Percentiles rank a stretch among this genome's conserved stretches.
phyloP scores from a whole-genome alignment of 2,797 vertebrate genomes.

The Typhlichthys eigenmanni region DNA sequence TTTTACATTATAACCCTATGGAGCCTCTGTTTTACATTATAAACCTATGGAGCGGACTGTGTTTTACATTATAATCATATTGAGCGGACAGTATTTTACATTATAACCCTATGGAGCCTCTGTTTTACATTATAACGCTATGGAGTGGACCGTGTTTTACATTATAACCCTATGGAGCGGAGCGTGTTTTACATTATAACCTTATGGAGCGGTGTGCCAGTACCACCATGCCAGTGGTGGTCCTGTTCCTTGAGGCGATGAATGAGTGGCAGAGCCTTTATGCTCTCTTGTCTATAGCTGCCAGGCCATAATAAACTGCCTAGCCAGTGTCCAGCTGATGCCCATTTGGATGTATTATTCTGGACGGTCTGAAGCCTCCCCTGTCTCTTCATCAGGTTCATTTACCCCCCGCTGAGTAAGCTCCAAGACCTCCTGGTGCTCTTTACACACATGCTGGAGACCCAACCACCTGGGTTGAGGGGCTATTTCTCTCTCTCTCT shows the following conservation, averaged over 20 bases:
- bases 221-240: neutral
- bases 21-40: too few species aligned
- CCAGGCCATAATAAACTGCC: conserved; percentile 27
- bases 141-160: too few species aligned
- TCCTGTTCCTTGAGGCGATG: neutral
- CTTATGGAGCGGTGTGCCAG: too few species aligned
- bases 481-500: too few species aligned
- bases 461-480: conserved; percentile 28
- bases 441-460: conserved; percentile 38
- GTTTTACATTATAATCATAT: too few species aligned
- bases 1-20: too few species aligned
- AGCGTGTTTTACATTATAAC: too few species aligned
- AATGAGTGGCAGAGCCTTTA: conserved; percentile 5
- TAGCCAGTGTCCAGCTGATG: conserved; percentile 37
- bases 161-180: too few species aligned
- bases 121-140: too few species aligned
- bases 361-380: conserved; percentile 34
- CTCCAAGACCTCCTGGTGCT: conserved; percentile 10
- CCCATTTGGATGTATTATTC: conserved; percentile 44
- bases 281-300: neutral
- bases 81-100: too few species aligned
- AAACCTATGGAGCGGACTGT: too few species aligned
- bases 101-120: too few species aligned
- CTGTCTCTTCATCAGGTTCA: conserved; percentile 57
- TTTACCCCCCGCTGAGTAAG: conserved; percentile 47